These are phyloP conservation scores for Sebastes jordani DNA, from an alignment of 2,797 vertebrate genomes.

Conservation along the genomic window DNA sequence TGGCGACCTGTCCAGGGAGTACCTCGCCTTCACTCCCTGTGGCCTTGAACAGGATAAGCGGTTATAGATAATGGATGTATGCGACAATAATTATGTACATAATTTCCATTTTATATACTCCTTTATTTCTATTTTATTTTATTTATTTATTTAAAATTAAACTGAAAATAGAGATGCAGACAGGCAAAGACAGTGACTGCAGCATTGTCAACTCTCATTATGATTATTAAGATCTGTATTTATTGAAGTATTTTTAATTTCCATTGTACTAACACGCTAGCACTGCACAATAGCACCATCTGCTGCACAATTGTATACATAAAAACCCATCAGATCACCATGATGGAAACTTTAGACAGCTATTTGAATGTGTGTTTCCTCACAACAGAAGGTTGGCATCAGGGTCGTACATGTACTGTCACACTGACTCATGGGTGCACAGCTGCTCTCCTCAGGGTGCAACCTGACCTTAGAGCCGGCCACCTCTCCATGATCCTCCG, in stretches of 20 bases:
- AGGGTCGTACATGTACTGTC: background rate
- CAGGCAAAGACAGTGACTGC: background rate
- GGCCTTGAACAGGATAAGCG: too few species aligned
- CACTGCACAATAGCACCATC: slow-evolving; percentile 36
- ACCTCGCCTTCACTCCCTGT: too few species aligned
- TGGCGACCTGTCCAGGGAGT: too few species aligned
- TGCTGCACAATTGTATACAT: slow-evolving; percentile 12
- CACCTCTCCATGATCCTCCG: too few species aligned
- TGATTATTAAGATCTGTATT: background rate
- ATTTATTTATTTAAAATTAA: background rate
- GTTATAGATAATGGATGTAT: too few species aligned
- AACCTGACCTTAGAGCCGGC: background rate
- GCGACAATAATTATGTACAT: too few species aligned
- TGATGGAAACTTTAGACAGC: background rate
- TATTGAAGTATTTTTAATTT: background rate
- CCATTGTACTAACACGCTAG: background rate
- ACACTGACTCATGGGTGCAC: background rate
- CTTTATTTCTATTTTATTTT: too few species aligned
- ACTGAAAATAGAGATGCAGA: background rate
- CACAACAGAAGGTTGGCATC: background rate
- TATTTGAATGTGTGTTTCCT: background rate
- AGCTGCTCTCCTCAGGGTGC: background rate
- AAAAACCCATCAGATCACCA: background rate
- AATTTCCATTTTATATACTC: too few species aligned
- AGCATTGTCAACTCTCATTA: background rate